Base-by-base conservation (phyloP, 2,797 vertebrate genomes). In the Silurus aristotelis region DNA sequence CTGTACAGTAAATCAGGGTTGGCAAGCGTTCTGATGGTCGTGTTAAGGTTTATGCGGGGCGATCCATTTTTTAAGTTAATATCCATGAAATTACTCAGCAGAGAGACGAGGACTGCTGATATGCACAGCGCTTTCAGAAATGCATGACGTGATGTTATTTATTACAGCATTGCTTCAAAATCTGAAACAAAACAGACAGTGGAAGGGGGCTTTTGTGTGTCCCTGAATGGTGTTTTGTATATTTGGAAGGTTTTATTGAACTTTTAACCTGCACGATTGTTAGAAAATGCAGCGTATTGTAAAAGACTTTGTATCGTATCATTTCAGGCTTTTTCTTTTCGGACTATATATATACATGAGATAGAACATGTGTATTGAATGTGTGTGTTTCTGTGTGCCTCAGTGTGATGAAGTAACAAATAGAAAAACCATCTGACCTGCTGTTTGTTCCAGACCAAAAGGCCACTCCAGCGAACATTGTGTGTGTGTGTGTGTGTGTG, bases 381-480 rank as follows among this genome's bases (percentile, higher is more conserved):
- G 25, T 56, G 48, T 27, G 75, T 22, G 9, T 60, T 38, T 61
- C 15, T 22, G 27, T 31, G 58, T 46, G 2, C 60, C 12, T 43
- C 19, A 22, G 31, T 43, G n/a, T 56, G 20, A 55, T 55, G 48
- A 75, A 52, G 10, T 25, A 72, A 73, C 22, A 52, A 13, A 55
- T 25, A n/a, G 71, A 25, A 38, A 38, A 38, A 55, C 55, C 0
- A 19, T 38, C 75, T 60, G 31, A 63, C 90, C 63, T 75, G 91
- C 93, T 95, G 83, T 91, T 91, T 94, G 93, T 92, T 0, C 48
- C 90, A 88, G 93, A 95, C 93, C 94, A 38, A 43, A 63, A 67
- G 61, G 72, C 8, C 10, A 19, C 19, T n/a, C 20, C 27, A 8
- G 46, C 56, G 83, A 78, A 84, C 60, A 38, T 83, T 55, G 19